Conservation (phyloP, 2,888 invertebrate species). For the Drosophila gaucha region DNA sequence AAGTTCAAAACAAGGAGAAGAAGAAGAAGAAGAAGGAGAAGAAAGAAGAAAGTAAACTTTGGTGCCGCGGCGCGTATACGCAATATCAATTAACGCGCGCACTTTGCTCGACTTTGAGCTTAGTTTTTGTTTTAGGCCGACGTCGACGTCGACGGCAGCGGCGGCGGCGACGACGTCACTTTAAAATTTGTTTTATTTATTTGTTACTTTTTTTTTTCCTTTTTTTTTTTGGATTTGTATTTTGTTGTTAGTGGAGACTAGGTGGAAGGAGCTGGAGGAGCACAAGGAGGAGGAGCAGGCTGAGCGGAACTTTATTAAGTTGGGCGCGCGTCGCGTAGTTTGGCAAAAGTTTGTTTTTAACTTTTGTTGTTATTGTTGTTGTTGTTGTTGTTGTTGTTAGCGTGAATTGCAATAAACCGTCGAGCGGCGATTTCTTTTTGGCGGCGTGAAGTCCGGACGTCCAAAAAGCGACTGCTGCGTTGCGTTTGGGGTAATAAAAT, state of each 20-base stretch:
- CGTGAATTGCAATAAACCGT: slow-evolving; percentile 61
- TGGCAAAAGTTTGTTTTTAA: slow-evolving; percentile 60
- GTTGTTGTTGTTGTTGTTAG: slow-evolving; percentile 23
- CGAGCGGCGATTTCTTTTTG: slow-evolving; percentile 63
- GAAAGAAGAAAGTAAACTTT: neutral
- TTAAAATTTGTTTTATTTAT: slow-evolving; percentile 24
- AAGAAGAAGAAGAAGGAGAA: neutral
- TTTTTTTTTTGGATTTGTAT: neutral
- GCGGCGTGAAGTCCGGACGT: slow-evolving; percentile 79
- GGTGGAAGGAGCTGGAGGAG: too few species aligned
- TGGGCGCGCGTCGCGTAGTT: slow-evolving; percentile 52
- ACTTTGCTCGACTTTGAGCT: slow-evolving; percentile 58
- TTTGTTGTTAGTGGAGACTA: too few species aligned
- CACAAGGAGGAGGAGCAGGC: neutral
- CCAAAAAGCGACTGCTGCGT: slow-evolving; percentile 79
- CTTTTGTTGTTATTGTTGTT: slow-evolving; percentile 31
- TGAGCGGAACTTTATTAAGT: slow-evolving; percentile 41
- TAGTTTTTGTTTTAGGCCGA: slow-evolving; percentile 48
- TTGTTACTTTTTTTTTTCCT: neutral
- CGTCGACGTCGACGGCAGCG: slow-evolving; percentile 20
- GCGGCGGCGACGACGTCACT: slow-evolving; percentile 33
- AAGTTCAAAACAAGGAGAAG: too few species aligned
- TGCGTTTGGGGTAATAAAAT: slow-evolving; percentile 82
- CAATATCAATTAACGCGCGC: slow-evolving; percentile 66
- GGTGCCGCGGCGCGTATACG: slow-evolving; percentile 59